Evolutionary conservation across 2,888 invertebrate species (phyloP), one percentile per base, ranked within the genome.

Genomic region (Margaritifera margaritifera): DNA sequence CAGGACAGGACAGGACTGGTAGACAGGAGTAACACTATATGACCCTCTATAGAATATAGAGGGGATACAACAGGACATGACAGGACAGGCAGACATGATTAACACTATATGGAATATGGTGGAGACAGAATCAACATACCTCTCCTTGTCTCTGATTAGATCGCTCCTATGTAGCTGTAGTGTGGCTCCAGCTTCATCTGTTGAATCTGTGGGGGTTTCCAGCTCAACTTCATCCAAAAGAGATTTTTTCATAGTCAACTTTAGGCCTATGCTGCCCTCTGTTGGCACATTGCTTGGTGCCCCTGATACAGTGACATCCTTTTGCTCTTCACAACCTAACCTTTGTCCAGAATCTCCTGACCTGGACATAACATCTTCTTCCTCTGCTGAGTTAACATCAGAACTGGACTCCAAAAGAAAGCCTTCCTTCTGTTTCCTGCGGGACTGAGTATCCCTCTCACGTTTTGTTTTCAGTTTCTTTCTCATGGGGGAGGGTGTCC

Each of bases 161-260:
- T 42, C 42, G 15, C 42, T 42, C 15, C 42, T 42, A 42, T 42
- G 11, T 15, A 42, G 42, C 15, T 42, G 42, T 15, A 42, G 42
- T 42, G 42, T 2, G 42, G 15, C 42, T 42, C 42, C 42, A 3
- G 42, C 15, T 42, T 42, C 42, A 15, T 42, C 42, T 42, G 71
- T 62, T 0, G 74, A 76, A 58, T 76, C 76, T 27, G 76, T 74
- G 5, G 63, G 74, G 0, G 77, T 76, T 53, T 75, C 73, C n/a
- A 81, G 67, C 66, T 81, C 78, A 15, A 81, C 81, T 22, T 80
- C 80, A 65, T 79, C 81, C 24, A 81, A 62, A 31, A 81, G 65
- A 19, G 71, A 75, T 62, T 66, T 66, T 64, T 78, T 71, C 42
- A 68, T 22, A 42, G 25, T 59, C 62, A n/a, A 42, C 24, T 19